phyloP scores from a whole-genome alignment of 1,140 invertebrate genomes.

The Antheraea mylitta region DNA sequence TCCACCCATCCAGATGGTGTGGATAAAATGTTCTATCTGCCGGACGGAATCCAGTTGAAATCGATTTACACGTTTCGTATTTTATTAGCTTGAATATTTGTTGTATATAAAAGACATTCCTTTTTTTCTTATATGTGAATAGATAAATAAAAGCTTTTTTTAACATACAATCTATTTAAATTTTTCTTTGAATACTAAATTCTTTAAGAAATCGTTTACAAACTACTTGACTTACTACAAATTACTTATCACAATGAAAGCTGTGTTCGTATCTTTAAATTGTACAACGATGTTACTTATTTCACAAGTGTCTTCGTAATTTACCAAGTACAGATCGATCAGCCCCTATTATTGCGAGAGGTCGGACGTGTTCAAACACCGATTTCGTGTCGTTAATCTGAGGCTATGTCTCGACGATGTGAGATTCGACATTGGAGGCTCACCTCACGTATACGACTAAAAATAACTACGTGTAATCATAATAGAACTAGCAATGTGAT shows the following conservation, averaged over 20 bases:
- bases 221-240: no score
- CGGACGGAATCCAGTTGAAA: no score
- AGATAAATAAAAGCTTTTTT: no score
- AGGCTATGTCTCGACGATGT: constrained; percentile 47
- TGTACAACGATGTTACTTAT: constrained; percentile 61
- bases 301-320: constrained; percentile 68
- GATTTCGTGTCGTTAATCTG: constrained; percentile 71
- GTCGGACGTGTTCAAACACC: constrained; percentile 76
- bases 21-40: no score
- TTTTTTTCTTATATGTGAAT: no score
- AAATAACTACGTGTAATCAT: constrained; percentile 62
- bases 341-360: constrained; percentile 70
- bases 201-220: no score
- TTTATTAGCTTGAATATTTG: no score
- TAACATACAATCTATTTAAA: no score
- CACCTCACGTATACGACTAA: constrained; percentile 62
- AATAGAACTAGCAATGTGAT: constrained; percentile 30
- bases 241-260: constrained; percentile 28
- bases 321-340: constrained; percentile 65
- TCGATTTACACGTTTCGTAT: no score
- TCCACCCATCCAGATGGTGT: no score
- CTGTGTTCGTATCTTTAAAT: constrained; percentile 36
- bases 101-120: no score
- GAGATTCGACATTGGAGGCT: constrained; percentile 47
- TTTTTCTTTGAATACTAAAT: no score